phyloP scores from a whole-genome alignment of 2,888 invertebrate species.

The Agrochola macilenta region DNA sequence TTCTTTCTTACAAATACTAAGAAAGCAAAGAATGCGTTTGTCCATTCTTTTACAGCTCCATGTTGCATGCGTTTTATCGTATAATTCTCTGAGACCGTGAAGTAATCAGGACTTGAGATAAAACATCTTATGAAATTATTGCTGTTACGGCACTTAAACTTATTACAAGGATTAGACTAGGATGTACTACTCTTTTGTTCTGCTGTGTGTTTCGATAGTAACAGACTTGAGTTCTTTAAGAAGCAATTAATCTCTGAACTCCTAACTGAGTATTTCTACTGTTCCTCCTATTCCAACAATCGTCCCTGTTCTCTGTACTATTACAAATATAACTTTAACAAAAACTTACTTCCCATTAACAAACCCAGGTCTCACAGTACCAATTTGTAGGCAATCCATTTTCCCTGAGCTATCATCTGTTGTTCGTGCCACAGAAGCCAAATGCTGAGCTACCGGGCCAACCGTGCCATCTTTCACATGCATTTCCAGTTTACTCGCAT shows the following conservation, averaged over 20 bases:
- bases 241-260: background rate
- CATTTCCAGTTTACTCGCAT: conserved; percentile 26
- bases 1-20: conserved; percentile 8
- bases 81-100: background rate
- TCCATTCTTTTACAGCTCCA: conserved; percentile 16
- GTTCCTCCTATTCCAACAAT: background rate
- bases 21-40: conserved; percentile 14
- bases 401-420: background rate
- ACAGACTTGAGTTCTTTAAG: background rate
- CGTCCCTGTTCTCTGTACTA: background rate
- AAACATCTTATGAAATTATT: conserved; percentile 8
- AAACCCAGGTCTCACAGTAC: background rate
- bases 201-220: background rate
- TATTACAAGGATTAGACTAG: background rate
- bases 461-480: conserved; percentile 16
- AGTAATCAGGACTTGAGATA: conserved; percentile 18
- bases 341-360: background rate
- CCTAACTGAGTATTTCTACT: background rate
- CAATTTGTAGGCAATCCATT: background rate
- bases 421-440: background rate
- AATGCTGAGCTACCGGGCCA: background rate
- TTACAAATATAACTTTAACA: background rate
- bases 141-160: background rate
- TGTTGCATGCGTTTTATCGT: conserved; percentile 9
- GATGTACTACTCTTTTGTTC: background rate